A percentile compares a stretch with the other conserved stretches of the same genome.
These are phyloP conservation scores for Nesidiocoris tenuis DNA, from an alignment of 2,888 invertebrate genomes.

Conservation along the genomic window DNA sequence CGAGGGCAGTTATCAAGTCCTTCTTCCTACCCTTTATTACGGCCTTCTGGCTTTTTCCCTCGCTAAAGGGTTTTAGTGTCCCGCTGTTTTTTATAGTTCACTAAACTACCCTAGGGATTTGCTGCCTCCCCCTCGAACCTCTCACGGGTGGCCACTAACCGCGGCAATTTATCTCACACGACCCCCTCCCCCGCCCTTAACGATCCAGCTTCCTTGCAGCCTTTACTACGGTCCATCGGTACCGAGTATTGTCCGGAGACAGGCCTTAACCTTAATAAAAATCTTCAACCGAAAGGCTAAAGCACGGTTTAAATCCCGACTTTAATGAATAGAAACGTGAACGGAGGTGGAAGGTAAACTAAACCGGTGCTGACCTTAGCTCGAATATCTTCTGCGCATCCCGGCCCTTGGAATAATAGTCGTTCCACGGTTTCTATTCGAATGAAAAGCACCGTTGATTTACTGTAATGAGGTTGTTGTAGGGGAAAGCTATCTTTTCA, in stretches of 20 bases:
- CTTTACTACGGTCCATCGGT: neutral
- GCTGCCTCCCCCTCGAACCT: neutral
- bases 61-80: slow-evolving; percentile 31
- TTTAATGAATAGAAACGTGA: neutral
- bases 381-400: neutral
- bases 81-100: slow-evolving; percentile 33
- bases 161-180: neutral
- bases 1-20: neutral
- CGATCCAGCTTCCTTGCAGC: neutral
- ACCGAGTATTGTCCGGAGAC: neutral
- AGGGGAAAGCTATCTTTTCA: too few species aligned
- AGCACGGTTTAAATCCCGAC: neutral
- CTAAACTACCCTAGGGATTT: slow-evolving; percentile 31
- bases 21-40: neutral
- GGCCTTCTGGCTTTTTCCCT: slow-evolving; percentile 10
- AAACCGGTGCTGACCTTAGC: neutral
- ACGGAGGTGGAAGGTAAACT: neutral
- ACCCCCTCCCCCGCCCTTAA: too few species aligned
- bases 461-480: neutral
- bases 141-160: neutral
- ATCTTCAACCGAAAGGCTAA: neutral
- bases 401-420: neutral
- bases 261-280: neutral
- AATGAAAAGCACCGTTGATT: neutral
- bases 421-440: neutral